Conservation (phyloP, 2,113 vertebrate species). For the Alouatta palliata region DNA sequence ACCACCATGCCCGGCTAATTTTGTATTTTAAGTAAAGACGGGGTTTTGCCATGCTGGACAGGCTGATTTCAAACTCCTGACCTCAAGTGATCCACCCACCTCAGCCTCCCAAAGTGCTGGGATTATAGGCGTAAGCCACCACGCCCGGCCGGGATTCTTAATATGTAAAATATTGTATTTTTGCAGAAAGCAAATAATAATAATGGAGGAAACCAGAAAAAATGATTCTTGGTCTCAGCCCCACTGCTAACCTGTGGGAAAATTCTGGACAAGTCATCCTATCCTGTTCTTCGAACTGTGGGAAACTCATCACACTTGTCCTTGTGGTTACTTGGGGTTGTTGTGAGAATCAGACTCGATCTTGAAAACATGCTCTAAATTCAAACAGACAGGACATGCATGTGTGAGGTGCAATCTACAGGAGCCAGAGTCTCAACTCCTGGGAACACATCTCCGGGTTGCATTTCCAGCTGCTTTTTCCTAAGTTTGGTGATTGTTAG, state of each 20-base stretch:
- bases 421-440: conserved; percentile 8
- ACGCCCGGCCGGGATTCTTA: background rate
- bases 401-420: background rate
- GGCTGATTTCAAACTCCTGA: too few species aligned
- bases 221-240: background rate
- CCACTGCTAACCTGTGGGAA: background rate
- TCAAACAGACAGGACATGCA: background rate
- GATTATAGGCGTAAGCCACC: too few species aligned
- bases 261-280: background rate
- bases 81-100: too few species aligned
- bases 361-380: background rate
- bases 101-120: too few species aligned
- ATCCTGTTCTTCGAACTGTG: background rate
- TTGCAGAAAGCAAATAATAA: background rate
- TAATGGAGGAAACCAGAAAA: background rate
- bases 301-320: background rate
- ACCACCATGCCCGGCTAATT: too few species aligned
- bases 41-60: too few species aligned
- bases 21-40: too few species aligned
- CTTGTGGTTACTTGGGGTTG: background rate
- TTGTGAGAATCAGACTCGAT: background rate
- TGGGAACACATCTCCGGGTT: conserved; percentile 40
- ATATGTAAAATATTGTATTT: background rate
- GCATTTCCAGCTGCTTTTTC: conserved; percentile 55
- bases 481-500: conserved; percentile 14